These are phyloP conservation scores for Botia kubotai DNA, from an alignment of 2,797 vertebrate genomes.

Conservation along the genomic window DNA sequence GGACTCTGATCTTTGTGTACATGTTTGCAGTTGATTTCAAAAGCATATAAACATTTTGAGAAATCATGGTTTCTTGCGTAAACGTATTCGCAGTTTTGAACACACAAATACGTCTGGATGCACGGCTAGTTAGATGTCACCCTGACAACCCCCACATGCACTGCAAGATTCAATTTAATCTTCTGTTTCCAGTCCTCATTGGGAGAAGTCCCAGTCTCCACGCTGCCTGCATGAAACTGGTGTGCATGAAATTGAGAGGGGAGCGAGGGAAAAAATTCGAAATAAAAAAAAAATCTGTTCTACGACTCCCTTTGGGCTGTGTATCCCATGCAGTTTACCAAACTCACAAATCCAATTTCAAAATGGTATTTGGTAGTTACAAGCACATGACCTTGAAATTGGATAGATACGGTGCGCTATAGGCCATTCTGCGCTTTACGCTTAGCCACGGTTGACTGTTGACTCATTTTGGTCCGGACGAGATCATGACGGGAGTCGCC, in stretches of 20 bases:
- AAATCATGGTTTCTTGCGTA: background rate
- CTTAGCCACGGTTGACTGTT: slow-evolving; percentile 45
- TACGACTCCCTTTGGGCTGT: slow-evolving; percentile 43
- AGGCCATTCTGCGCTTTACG: slow-evolving; percentile 32
- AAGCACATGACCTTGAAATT: slow-evolving; percentile 59
- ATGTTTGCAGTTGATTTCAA: background rate
- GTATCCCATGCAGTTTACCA: slow-evolving; percentile 55
- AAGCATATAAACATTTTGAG: background rate
- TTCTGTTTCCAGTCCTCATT: slow-evolving; percentile 45
- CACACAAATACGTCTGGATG: background rate
- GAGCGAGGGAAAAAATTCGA: background rate
- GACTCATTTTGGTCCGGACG: slow-evolving; percentile 36
- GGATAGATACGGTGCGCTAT: slow-evolving; percentile 55
- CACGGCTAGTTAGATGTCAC: background rate
- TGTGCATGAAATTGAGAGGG: slow-evolving; percentile 56
- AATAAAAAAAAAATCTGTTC: slow-evolving; percentile 18
- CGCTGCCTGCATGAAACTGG: slow-evolving; percentile 46
- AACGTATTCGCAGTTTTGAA: background rate
- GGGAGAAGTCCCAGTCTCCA: slow-evolving; percentile 32
- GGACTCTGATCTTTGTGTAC: background rate
- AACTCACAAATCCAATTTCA: slow-evolving; percentile 53
- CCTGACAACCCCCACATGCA: slow-evolving; percentile 23
- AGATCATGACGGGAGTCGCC: slow-evolving; percentile 32
- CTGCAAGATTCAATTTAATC: slow-evolving; percentile 50
- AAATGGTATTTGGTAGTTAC: slow-evolving; percentile 56